A percentile compares a stretch with the other conserved stretches of the same genome.
Evolutionary conservation across 2,797 vertebrate genomes (phyloP).

Genomic region (Ctenochaetus hawaiiensis): DNA sequence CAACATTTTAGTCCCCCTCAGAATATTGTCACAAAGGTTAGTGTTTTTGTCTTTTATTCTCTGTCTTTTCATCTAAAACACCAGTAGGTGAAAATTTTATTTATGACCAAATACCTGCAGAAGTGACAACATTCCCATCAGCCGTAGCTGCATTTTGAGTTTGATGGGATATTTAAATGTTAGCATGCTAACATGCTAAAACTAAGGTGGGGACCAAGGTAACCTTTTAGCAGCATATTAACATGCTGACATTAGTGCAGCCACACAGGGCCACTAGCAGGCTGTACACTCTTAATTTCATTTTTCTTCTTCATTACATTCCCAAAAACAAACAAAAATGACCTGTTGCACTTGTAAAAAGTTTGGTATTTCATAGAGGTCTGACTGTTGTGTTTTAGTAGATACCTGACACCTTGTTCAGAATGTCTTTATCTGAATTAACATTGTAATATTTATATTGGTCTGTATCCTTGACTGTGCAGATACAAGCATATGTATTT

Average conservation of each 20-base stretch:
- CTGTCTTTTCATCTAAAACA: not conserved
- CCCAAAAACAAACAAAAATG: conserved; percentile 12
- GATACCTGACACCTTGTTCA: not conserved
- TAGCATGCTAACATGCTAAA: not conserved
- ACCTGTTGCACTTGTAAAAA: conserved; percentile 10
- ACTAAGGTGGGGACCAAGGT: not conserved
- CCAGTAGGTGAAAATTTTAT: not conserved
- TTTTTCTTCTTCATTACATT: conserved; percentile 47
- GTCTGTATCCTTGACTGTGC: conserved; percentile 7
- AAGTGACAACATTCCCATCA: not conserved
- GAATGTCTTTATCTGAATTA: conserved; percentile 14
- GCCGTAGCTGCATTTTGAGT: not conserved
- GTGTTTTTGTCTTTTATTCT: too few relatives aligned
- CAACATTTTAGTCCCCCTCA: not conserved
- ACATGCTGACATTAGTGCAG: not conserved
- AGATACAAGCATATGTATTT: not conserved
- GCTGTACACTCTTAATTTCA: not conserved
- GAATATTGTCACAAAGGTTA: not conserved
- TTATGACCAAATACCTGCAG: not conserved
- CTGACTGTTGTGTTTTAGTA: conserved; percentile 25
- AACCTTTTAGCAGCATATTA: not conserved
- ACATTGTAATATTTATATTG: conserved; percentile 3
- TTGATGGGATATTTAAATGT: not conserved
- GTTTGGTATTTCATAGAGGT: conserved; percentile 2
- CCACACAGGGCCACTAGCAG: not conserved